These are phyloP conservation scores for Scytalopus superciliaris DNA, from an alignment of 2,113 vertebrate genomes.

Conservation along the genomic window DNA sequence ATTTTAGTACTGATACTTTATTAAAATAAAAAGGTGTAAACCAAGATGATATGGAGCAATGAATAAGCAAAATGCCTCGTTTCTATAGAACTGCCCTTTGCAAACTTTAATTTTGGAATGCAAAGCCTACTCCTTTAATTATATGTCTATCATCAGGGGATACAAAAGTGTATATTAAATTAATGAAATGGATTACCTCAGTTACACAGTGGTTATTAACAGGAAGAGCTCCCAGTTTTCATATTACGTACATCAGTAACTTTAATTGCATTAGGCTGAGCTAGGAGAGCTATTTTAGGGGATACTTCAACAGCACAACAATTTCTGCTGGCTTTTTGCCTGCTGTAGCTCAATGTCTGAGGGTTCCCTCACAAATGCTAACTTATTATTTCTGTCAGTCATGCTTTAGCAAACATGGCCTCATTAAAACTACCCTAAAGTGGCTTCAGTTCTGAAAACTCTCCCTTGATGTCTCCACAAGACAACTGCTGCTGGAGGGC, in stretches of 20 bases:
- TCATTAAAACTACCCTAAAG: constrained; percentile 72
- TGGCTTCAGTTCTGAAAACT: constrained; percentile 25
- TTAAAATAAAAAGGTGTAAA: not conserved
- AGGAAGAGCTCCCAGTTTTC: constrained; percentile 78
- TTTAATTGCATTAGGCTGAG: constrained; percentile 80
- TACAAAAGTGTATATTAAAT: constrained; percentile 73
- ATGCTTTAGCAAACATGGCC: constrained; percentile 73
- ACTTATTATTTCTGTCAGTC: constrained; percentile 83
- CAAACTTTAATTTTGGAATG: constrained; percentile 65
- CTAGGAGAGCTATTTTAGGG: constrained; percentile 76
- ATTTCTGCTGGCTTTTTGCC: constrained; percentile 77
- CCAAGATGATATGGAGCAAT: not conserved
- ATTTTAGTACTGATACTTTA: not conserved
- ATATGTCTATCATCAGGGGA: constrained; percentile 59
- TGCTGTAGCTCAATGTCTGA: constrained; percentile 74
- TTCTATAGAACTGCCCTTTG: constrained; percentile 33
- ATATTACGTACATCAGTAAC: constrained; percentile 80
- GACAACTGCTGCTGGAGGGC: not conserved
- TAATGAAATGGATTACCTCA: constrained; percentile 73
- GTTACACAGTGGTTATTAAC: constrained; percentile 79
- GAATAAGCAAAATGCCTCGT: constrained; percentile 6
- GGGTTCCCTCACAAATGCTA: constrained; percentile 66
- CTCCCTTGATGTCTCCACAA: not conserved
- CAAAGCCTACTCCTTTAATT: constrained; percentile 72
- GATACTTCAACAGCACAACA: constrained; percentile 70